phyloP scores from a whole-genome alignment of 2,888 invertebrate species.

The Nemoura dubitans region DNA sequence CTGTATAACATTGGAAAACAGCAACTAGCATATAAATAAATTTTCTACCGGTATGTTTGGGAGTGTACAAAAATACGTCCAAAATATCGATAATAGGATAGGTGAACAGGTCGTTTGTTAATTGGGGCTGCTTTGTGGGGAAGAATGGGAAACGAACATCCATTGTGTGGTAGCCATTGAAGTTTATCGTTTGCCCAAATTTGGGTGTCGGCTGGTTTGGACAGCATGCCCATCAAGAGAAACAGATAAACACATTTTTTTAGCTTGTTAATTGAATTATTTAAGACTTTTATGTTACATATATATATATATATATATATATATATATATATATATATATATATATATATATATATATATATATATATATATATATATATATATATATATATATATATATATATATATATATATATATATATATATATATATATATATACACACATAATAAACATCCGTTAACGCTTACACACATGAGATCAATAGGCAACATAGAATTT shows the following conservation, averaged over 20 bases:
- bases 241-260: not conserved
- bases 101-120: not conserved
- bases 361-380: no score
- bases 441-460: not conserved
- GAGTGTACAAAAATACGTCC: not conserved
- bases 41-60: not conserved
- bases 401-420: no score
- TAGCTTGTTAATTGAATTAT: constrained; percentile 1
- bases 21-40: not conserved
- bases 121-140: not conserved
- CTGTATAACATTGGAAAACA: not conserved
- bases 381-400: no score
- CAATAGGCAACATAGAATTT: not conserved
- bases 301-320: no score
- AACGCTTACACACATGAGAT: not conserved
- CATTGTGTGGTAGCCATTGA: not conserved
- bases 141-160: not conserved
- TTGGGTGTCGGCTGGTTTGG: not conserved
- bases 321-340: no score
- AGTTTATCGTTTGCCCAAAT: not conserved
- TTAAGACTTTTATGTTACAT: not conserved
- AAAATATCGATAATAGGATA: not conserved
- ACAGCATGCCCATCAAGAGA: not conserved
- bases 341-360: no score
- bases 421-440: no score